Evolutionary conservation across 2,797 vertebrate species (phyloP), one percentile per base, ranked within the genome.

Genomic region (Sciurus carolinensis): DNA sequence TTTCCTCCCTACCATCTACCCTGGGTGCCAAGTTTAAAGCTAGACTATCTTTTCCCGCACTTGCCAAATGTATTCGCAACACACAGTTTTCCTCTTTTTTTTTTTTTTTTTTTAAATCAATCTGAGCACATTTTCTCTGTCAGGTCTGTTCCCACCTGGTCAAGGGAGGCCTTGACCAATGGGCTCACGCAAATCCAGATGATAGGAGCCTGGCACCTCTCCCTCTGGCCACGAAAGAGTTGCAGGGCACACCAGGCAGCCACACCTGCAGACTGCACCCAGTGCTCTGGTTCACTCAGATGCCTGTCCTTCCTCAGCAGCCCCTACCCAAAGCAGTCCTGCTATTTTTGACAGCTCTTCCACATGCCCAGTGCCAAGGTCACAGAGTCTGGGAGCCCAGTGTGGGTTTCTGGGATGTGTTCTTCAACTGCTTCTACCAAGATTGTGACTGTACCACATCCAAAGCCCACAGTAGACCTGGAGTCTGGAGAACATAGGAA

Each of bases 311-410:
- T 71, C 39, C 47, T 77, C 66, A 7, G 52, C n/a, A 75, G 26
- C 69, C n/a, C 50, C 20, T 44, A 7, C n/a, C 52, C 69, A 2
- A 47, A 94, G 42, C 52, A 28, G 54, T 81, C 44, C 47, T 81
- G 71, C 90, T 33, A 4, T 50, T 54, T 84, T 15, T 73, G 76
- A 97, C 84, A 30, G 85, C 5, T 44, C 66, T 30, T 39, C 36
- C 28, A 50, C 15, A 1, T 1, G 39, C 44, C 71, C 7, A 18
- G 39, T 72, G 86, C 76, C 54, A 39, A 82, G 84, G 76, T 42
- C 86, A 81, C 93, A 62, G 10, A 4, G 90, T 33, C 84, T 36
- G 0, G 6, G 47, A 86, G 47, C 9, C 64, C 44, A 6, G 50
- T 0, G 1, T 28, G 30, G 22, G 75, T 33, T 17, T 52, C 73